Evolutionary conservation across 2,888 invertebrate genomes (phyloP).

Genomic region (Stenolophus ochropezus): DNA sequence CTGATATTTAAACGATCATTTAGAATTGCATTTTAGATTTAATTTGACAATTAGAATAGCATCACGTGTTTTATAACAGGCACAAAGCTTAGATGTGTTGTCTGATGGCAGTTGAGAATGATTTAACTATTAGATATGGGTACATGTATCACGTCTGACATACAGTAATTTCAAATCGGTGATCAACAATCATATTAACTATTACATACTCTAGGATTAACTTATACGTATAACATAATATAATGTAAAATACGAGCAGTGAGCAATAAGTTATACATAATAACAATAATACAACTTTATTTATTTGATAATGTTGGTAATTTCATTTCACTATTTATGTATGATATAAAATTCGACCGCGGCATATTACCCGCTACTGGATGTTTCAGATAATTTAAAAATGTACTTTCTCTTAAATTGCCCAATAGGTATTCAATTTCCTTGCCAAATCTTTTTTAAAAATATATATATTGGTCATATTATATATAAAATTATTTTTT

Average conservation of each 20-base stretch:
- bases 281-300: no score
- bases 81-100: conserved; percentile 53
- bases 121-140: conserved; percentile 25
- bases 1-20: conserved; percentile 3
- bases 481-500: no score
- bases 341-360: no score
- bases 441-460: no score
- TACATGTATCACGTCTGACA: conserved; percentile 11
- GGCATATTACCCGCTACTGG: no score
- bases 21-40: conserved; percentile 28
- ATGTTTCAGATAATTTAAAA: no score
- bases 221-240: neutral
- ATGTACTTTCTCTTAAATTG: no score
- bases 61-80: conserved; percentile 44
- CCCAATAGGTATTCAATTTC: no score
- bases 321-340: no score
- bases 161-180: neutral
- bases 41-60: conserved; percentile 34
- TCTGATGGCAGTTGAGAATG: conserved; percentile 55
- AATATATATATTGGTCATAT: neutral
- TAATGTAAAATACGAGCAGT: neutral
- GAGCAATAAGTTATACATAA: neutral
- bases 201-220: neutral
- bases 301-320: no score
- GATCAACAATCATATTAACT: conserved; percentile 2